These are phyloP conservation scores for Coelinius sp. DNA, from an alignment of 2,888 invertebrate species.

Conservation along the genomic window DNA sequence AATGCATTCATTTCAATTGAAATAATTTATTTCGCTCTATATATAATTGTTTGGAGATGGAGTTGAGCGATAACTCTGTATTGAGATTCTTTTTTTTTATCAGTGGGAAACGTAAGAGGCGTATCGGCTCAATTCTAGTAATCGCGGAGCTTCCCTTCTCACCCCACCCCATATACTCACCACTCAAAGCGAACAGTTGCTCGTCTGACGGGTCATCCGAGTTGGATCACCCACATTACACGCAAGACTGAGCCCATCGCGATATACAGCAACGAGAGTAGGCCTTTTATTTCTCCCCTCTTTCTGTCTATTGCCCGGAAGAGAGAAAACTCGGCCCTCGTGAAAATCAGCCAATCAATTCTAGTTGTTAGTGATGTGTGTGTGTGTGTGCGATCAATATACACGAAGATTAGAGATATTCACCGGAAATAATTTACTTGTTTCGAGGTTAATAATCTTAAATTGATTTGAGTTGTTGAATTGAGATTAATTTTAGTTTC, in stretches of 20 bases:
- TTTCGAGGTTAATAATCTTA: too few relatives aligned
- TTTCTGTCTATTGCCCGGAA: slow-evolving; percentile 41
- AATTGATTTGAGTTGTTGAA: too few relatives aligned
- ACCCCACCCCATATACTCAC: not conserved
- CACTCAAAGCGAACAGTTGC: slow-evolving; percentile 29
- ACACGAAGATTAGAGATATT: slow-evolving; percentile 1
- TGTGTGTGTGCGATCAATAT: slow-evolving; percentile 46
- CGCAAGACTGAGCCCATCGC: slow-evolving; percentile 55
- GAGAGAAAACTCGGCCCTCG: slow-evolving; percentile 40
- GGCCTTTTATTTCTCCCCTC: slow-evolving; percentile 40
- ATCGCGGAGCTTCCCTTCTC: slow-evolving; percentile 8
- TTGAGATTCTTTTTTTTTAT: slow-evolving; percentile 11
- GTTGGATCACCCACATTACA: slow-evolving; percentile 62
- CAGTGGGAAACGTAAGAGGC: slow-evolving; percentile 19
- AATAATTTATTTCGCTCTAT: not conserved
- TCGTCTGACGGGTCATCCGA: slow-evolving; percentile 53
- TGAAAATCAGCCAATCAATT: slow-evolving; percentile 60
- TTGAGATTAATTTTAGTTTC: too few relatives aligned
- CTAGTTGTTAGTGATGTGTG: slow-evolving; percentile 50
- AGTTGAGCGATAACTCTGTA: not conserved
- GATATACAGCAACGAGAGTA: slow-evolving; percentile 51
- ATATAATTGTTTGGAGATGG: not conserved
- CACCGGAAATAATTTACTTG: too few relatives aligned
- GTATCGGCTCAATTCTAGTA: slow-evolving; percentile 24
- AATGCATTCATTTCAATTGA: not conserved